A percentile compares a stretch with the other conserved stretches of the same genome.
Evolutionary conservation across 2,888 invertebrate species (phyloP).

Genomic region (Rhimphoctona megacephalus): DNA sequence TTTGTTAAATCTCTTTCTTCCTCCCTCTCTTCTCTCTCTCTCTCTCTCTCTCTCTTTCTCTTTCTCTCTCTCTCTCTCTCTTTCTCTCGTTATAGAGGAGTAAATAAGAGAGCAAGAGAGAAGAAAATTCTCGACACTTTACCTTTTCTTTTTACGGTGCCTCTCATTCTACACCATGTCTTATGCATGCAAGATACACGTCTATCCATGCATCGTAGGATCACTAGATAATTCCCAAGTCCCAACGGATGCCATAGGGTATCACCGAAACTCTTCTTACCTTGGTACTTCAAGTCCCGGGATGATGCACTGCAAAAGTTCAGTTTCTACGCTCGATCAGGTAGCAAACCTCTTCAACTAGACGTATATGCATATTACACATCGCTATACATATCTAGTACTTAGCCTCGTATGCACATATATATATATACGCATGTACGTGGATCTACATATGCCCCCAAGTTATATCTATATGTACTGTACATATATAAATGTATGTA

Average conservation of each 20-base stretch:
- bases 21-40: not conserved
- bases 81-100: not conserved
- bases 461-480: not conserved
- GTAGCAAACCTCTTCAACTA: conserved; percentile 36
- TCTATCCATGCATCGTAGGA: conserved; percentile 67
- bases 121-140: conserved; percentile 21
- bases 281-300: conserved; percentile 3
- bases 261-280: conserved; percentile 32
- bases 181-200: conserved; percentile 68
- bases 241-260: conserved; percentile 35
- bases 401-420: not conserved
- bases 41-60: not conserved
- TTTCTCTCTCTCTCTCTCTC: not conserved
- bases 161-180: conserved; percentile 40
- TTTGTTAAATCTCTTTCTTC: conserved; percentile 16
- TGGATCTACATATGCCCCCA: not conserved
- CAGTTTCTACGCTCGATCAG: conserved; percentile 59
- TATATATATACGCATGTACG: not conserved
- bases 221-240: conserved; percentile 62
- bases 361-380: conserved; percentile 5
- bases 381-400: not conserved
- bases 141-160: conserved; percentile 30
- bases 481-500: not conserved
- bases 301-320: conserved; percentile 61
- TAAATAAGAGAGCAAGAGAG: not conserved